Evolutionary conservation across 2,888 invertebrate species (phyloP).

Genomic region (Catocala fraxini): DNA sequence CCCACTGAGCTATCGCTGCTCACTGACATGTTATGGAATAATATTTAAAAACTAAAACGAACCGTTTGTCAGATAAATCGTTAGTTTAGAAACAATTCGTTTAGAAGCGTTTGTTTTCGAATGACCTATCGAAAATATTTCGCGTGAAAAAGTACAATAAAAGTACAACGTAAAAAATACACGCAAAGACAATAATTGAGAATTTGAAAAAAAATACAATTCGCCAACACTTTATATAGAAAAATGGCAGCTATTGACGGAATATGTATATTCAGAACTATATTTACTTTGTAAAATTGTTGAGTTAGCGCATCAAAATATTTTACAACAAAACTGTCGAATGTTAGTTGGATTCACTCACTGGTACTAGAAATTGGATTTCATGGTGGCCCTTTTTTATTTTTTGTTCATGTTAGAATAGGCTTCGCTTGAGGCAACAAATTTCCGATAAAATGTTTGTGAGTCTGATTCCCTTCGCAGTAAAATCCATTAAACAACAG

Average conservation of each 20-base stretch:
- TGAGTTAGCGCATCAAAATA: background rate
- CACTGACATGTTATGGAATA: too few species aligned
- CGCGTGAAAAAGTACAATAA: constrained; percentile 36
- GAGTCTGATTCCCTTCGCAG: too few species aligned
- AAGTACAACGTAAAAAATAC: constrained; percentile 30
- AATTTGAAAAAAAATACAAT: constrained; percentile 24
- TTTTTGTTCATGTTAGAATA: too few species aligned
- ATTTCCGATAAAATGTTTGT: too few species aligned
- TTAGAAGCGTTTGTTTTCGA: constrained; percentile 42
- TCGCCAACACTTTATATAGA: constrained; percentile 5
- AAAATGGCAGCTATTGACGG: background rate
- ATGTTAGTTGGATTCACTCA: too few species aligned
- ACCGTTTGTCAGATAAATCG: constrained; percentile 26
- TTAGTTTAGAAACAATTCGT: constrained; percentile 44
- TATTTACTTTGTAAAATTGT: background rate
- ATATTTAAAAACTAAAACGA: constrained; percentile 1
- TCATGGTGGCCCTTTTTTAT: too few species aligned
- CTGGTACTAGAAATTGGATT: too few species aligned
- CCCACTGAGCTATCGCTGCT: too few species aligned
- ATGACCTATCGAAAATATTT: constrained; percentile 42
- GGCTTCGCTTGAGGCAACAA: too few species aligned
- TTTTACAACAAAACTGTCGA: background rate
- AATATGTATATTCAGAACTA: background rate
- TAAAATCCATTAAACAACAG: too few species aligned
- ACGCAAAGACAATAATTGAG: constrained; percentile 21